These are phyloP conservation scores for Emberiza fucata DNA, from an alignment of 2,113 vertebrate species.

Conservation along the genomic window DNA sequence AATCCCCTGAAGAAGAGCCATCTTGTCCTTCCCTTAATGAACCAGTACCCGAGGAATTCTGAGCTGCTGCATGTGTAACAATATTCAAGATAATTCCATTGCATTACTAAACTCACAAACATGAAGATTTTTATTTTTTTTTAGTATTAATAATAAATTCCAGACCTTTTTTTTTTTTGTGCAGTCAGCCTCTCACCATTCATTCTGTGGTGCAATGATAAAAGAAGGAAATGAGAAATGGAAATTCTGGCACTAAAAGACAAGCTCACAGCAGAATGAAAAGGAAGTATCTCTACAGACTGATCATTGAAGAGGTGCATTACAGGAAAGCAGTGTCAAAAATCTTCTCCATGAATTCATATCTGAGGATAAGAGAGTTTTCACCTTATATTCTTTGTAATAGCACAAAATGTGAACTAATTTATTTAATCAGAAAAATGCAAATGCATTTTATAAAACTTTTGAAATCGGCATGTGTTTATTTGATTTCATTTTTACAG, in stretches of 20 bases:
- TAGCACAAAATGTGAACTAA: not conserved
- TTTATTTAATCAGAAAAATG: not conserved
- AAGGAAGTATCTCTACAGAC: not conserved
- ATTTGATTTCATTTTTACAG: not conserved
- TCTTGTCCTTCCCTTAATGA: not conserved
- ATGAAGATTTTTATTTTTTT: not conserved
- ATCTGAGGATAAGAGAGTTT: not conserved
- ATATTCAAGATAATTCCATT: not conserved
- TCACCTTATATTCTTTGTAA: not conserved
- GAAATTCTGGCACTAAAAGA: not conserved
- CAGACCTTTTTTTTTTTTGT: not conserved
- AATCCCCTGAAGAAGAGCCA: not conserved
- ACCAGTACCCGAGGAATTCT: not conserved
- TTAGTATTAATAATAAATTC: not conserved
- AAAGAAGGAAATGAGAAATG: constrained; percentile 12
- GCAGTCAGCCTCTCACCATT: not conserved
- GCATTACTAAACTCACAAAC: not conserved
- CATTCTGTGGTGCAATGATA: not conserved
- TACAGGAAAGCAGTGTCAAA: not conserved
- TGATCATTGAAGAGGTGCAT: not conserved
- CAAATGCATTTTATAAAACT: not conserved
- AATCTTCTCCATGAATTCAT: not conserved
- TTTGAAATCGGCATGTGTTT: not conserved
- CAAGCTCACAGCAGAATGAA: not conserved
- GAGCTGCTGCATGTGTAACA: not conserved